Evolutionary conservation across 1,140 invertebrate genomes (phyloP).

Genomic region (Caenorhabditis latens): DNA sequence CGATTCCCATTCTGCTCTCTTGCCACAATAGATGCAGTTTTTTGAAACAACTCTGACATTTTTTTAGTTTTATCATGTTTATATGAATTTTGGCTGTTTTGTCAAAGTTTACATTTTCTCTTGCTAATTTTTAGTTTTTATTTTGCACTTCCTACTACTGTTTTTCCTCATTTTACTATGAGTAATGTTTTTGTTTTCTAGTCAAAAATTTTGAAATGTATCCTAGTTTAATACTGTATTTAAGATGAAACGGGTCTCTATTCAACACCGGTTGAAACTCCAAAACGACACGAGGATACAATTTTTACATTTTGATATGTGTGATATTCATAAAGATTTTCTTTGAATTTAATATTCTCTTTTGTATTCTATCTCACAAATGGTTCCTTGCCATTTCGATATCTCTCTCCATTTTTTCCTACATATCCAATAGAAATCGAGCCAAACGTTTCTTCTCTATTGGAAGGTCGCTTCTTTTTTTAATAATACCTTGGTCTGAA

Average conservation of each 20-base stretch:
- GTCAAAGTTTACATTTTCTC: neutral
- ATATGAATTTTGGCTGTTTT: neutral
- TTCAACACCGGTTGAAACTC: neutral
- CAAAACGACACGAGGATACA: too few species aligned
- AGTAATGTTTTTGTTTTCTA: neutral
- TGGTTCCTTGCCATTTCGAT: neutral
- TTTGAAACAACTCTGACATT: neutral
- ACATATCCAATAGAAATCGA: neutral
- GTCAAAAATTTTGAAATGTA: neutral
- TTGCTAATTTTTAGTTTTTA: neutral
- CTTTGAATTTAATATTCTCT: neutral
- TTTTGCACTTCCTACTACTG: neutral
- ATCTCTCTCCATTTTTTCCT: neutral
- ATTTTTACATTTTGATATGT: too few species aligned
- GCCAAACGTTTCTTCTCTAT: too few species aligned
- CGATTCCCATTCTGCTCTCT: constrained; percentile 17
- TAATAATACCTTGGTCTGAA: too few species aligned
- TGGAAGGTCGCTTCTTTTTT: too few species aligned
- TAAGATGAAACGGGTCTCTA: neutral
- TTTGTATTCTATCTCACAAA: neutral
- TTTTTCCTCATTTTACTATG: neutral
- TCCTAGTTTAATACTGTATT: neutral
- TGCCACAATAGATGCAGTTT: neutral
- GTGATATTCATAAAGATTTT: neutral
- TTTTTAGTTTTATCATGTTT: neutral